Percentiles rank a stretch among this genome's conserved stretches.
These are phyloP conservation scores for Akabosia matsudoensis DNA, from an alignment of 1,140 invertebrate genomes.

Conservation along the genomic window DNA sequence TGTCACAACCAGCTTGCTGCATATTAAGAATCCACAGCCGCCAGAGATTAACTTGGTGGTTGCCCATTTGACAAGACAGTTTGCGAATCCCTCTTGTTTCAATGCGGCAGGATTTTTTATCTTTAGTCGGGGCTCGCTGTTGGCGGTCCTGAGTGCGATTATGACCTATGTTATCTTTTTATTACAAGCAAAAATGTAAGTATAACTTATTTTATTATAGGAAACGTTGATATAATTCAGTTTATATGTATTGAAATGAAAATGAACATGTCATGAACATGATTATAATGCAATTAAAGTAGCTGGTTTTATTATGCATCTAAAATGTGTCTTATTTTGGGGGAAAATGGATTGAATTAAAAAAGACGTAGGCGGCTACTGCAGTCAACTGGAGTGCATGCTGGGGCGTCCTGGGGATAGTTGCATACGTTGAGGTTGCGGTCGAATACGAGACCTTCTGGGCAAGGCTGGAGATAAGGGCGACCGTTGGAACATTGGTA, in stretches of 20 bases:
- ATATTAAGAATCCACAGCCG: background rate
- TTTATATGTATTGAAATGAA: background rate
- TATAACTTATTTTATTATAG: background rate
- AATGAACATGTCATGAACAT: background rate
- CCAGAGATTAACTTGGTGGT: slow-evolving; percentile 31
- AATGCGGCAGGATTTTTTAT: slow-evolving; percentile 40
- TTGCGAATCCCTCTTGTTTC: slow-evolving; percentile 34
- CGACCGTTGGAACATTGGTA: slow-evolving; percentile 3
- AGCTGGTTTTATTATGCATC: background rate
- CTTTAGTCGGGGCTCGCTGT: slow-evolving; percentile 31
- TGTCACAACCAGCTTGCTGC: background rate
- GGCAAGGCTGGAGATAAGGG: background rate
- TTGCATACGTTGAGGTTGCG: background rate
- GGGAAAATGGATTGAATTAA: background rate
- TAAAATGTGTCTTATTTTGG: background rate
- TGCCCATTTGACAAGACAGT: slow-evolving; percentile 33
- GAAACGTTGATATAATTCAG: background rate
- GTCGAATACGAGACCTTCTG: background rate
- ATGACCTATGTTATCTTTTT: slow-evolving; percentile 44
- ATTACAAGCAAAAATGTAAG: slow-evolving; percentile 36
- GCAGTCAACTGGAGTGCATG: background rate
- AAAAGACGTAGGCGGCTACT: background rate
- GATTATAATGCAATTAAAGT: background rate
- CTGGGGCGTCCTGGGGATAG: background rate
- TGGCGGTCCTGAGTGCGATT: slow-evolving; percentile 41